These are phyloP conservation scores for Herminia tarsipennalis DNA, from an alignment of 2,888 invertebrate genomes.

Conservation along the genomic window DNA sequence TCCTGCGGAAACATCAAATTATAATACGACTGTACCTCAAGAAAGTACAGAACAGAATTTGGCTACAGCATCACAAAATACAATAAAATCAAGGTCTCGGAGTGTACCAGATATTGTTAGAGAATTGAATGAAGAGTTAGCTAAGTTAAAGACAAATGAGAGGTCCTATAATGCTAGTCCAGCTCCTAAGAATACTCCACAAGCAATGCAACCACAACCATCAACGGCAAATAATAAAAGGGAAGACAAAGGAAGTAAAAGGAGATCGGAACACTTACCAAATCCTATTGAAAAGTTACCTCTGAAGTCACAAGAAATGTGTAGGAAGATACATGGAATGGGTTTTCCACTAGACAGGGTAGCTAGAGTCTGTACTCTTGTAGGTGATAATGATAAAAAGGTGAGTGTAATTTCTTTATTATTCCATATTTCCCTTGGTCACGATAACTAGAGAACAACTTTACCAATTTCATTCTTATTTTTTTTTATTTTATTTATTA, in stretches of 20 bases:
- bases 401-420: slow-evolving; percentile 78
- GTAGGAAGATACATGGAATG: slow-evolving; percentile 92
- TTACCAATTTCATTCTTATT: no score
- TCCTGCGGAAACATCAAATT: slow-evolving; percentile 44
- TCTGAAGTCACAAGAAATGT: slow-evolving; percentile 87
- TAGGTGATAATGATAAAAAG: slow-evolving; percentile 94
- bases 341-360: slow-evolving; percentile 94
- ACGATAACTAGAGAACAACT: no score
- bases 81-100: slow-evolving; percentile 80
- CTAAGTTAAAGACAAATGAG: slow-evolving; percentile 77
- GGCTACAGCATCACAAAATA: slow-evolving; percentile 48
- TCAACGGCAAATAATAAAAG: slow-evolving; percentile 56
- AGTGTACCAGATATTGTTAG: slow-evolving; percentile 92
- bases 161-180: slow-evolving; percentile 84
- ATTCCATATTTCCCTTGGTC: no score
- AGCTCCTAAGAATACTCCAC: slow-evolving; percentile 60
- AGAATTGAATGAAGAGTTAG: slow-evolving; percentile 89
- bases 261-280: slow-evolving; percentile 64
- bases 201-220: slow-evolving; percentile 26
- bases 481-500: no score
- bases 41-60: slow-evolving; percentile 46
- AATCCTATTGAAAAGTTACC: slow-evolving; percentile 76
- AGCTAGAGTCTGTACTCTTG: slow-evolving; percentile 90
- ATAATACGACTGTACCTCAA: slow-evolving; percentile 17
- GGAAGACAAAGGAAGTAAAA: slow-evolving; percentile 56